Evolutionary conservation across 2,113 vertebrate genomes (phyloP), one percentile per base, ranked within the genome.

Genomic region (Tauraco erythrolophus): DNA sequence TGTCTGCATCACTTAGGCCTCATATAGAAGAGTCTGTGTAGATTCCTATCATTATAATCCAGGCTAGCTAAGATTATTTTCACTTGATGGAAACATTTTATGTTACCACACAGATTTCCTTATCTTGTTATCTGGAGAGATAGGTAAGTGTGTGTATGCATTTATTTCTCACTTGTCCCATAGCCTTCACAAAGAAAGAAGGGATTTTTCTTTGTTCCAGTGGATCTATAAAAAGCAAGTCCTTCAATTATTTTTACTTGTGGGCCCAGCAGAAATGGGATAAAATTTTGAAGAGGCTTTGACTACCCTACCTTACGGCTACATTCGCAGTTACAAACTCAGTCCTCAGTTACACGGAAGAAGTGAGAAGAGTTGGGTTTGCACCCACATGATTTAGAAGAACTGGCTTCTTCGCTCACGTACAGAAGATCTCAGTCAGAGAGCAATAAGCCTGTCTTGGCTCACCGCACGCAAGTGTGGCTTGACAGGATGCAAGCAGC

Each of bases 51-150:
- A 68, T 72, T 72, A 37, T 61, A 90, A 80, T 50, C 54, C 54
- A 70, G 18, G 22, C 19, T 35, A 65, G 35, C 12, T 80, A 58
- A 69, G 43, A 79, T 41, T 77, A 57, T 79, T 95, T 79, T 83
- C 58, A 69, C 54, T 69, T 85, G 66, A 93, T 88, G 35, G 85
- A 90, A 85, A 68, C n/a, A 94, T 92, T 92, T 92, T 76, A 48
- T 92, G 82, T 72, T 74, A 45, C 79, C 66, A 80, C 85, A 92
- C 35, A 80, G 37, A 77, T 88, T 80, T 94, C 66, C 41, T 93
- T 69, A 76, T 43, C 66, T 90, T 88, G 16, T 88, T 95, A 86
- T 76, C 58, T 27, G 54, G 27, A 88, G 21, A 83, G 54, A 83
- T 5, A 71, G 30, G 19, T 30, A 70, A 66, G 66, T 41, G 50